These are phyloP conservation scores for Babylonia areolata DNA, from an alignment of 1,140 invertebrate genomes.

Conservation along the genomic window DNA sequence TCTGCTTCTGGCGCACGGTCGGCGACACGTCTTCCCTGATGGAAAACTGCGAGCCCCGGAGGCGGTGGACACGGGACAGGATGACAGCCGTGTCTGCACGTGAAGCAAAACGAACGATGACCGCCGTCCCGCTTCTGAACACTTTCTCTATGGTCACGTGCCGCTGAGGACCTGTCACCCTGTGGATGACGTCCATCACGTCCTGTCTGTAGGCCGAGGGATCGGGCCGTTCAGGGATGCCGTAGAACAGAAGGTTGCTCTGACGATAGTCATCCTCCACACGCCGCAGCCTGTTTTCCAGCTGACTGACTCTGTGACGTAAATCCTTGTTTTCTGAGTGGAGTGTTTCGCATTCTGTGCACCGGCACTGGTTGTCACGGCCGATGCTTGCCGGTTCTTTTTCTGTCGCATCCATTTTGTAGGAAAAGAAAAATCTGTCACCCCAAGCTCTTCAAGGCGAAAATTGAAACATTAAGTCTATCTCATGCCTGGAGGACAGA, in stretches of 20 bases:
- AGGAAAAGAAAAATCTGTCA: neutral
- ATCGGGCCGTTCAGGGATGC: neutral
- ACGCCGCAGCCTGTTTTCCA: neutral
- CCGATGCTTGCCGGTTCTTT: neutral
- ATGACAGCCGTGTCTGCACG: neutral
- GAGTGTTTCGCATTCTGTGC: neutral
- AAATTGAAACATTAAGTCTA: neutral
- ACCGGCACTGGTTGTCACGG: neutral
- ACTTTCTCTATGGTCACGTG: neutral
- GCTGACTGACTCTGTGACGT: neutral
- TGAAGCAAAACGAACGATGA: neutral
- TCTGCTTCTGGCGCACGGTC: neutral
- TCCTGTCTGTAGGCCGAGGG: neutral
- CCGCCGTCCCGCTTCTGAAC: neutral
- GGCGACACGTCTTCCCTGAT: slow-evolving; percentile 15
- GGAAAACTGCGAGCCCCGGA: neutral
- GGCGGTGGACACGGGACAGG: neutral
- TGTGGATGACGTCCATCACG: neutral
- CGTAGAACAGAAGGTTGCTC: neutral
- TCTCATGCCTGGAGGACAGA: no score
- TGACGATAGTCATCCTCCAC: neutral
- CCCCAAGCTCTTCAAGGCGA: neutral
- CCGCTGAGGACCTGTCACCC: neutral
- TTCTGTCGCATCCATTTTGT: neutral
- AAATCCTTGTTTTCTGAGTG: neutral